Percentiles rank a stretch among this genome's conserved stretches.
These are phyloP conservation scores for Chiloscyllium punctatum DNA, from an alignment of 2,797 vertebrate genomes.

Conservation along the genomic window DNA sequence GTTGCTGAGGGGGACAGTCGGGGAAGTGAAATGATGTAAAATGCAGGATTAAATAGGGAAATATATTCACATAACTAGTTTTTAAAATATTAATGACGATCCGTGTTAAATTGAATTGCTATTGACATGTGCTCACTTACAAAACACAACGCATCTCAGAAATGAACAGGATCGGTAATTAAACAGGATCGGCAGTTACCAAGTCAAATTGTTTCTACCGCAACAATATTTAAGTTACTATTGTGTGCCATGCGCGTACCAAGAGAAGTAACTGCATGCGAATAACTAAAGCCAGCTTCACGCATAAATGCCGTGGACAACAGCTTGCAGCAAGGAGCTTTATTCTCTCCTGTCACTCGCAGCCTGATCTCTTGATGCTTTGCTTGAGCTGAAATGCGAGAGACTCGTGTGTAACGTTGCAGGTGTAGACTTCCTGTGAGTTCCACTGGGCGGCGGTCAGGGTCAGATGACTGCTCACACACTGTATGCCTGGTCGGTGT, in stretches of 20 bases:
- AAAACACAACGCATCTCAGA: neutral
- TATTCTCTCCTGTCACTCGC: neutral
- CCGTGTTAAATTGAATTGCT: no score
- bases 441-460: neutral
- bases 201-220: no score
- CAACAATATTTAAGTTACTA: neutral
- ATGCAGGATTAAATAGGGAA: neutral
- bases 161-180: neutral
- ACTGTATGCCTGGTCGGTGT: conserved; percentile 46
- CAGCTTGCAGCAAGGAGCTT: neutral
- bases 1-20: no score
- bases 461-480: conserved; percentile 46
- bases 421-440: accelerated
- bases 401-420: conserved; percentile 44
- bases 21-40: no score
- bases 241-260: neutral
- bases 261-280: neutral
- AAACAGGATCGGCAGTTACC: neutral
- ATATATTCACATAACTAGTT: neutral
- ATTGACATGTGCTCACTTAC: neutral
- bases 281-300: neutral
- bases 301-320: neutral
- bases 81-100: neutral
- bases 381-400: neutral
- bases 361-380: neutral